Conservation (phyloP, 2,888 invertebrate species). For the Osmoderma eremita region DNA sequence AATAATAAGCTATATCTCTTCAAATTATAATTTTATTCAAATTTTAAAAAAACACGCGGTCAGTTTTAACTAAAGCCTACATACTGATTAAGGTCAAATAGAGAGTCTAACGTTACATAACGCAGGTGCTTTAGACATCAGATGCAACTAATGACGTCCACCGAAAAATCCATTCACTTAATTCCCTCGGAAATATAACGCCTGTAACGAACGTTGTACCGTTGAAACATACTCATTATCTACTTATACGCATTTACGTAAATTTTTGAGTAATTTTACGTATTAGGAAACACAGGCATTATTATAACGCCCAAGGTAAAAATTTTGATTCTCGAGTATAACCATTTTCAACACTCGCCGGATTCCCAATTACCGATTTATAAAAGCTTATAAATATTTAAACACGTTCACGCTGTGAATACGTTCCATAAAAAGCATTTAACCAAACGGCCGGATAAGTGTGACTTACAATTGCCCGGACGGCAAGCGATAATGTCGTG, state of each 20-base stretch:
- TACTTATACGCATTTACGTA: conserved; percentile 16
- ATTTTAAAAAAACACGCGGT: no score
- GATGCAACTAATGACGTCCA: no score
- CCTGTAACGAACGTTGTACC: no score
- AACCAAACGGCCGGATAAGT: background rate
- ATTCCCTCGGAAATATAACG: no score
- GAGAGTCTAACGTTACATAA: no score
- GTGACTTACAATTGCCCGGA: conserved; percentile 2
- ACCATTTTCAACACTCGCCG: conserved; percentile 25
- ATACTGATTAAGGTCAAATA: no score
- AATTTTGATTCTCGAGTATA: conserved; percentile 15
- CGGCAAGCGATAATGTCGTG: background rate
- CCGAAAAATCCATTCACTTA: no score
- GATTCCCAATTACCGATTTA: conserved; percentile 32
- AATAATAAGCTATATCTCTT: no score
- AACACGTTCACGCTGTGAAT: conserved; percentile 10
- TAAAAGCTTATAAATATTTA: conserved; percentile 24
- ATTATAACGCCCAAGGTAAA: conserved; percentile 3
- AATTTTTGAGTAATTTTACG: conserved; percentile 10
- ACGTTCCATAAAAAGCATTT: background rate
- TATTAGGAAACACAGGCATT: conserved; percentile 12
- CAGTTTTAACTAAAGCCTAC: no score
- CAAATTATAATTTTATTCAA: no score
- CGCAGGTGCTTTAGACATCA: no score
- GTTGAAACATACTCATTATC: conserved; percentile 10